These are phyloP conservation scores for Zoanthus sociatus DNA, from an alignment of 92 coral and sea anemone species.

Conservation along the genomic window DNA sequence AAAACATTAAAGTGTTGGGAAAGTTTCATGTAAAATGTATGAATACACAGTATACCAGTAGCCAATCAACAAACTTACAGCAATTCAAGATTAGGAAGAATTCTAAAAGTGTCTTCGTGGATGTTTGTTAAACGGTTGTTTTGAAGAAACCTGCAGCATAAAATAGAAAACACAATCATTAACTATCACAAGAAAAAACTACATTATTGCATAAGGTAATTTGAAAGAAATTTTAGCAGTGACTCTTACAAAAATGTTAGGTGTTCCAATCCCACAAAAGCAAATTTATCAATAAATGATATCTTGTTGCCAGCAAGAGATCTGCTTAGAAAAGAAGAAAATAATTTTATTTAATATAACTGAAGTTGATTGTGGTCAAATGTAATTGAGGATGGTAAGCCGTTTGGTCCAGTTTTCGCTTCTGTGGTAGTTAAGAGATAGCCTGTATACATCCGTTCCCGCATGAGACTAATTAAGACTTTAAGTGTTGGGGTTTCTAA, in stretches of 20 bases:
- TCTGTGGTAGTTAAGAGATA: no score
- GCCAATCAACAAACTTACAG: not conserved
- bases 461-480: no score
- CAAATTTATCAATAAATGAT: not conserved
- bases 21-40: no score
- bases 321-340: not conserved
- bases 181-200: not conserved
- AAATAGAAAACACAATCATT: not conserved
- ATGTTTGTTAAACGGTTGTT: slow-evolving; percentile 4
- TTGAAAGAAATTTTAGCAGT: not conserved
- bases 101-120: not conserved
- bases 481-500: no score
- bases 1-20: no score
- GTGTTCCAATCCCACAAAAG: slow-evolving; percentile 8
- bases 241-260: not conserved
- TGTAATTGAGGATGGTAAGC: no score
- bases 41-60: not conserved
- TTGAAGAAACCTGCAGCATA: slow-evolving; percentile 2
- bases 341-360: no score
- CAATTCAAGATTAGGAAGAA: not conserved
- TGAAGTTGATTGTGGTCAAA: no score
- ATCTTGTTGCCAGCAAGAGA: slow-evolving; percentile 26
- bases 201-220: not conserved
- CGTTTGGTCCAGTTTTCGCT: no score
- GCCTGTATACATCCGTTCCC: no score